Conservation (phyloP, 2,888 invertebrate species). For the Neoscelio sp. region DNA sequence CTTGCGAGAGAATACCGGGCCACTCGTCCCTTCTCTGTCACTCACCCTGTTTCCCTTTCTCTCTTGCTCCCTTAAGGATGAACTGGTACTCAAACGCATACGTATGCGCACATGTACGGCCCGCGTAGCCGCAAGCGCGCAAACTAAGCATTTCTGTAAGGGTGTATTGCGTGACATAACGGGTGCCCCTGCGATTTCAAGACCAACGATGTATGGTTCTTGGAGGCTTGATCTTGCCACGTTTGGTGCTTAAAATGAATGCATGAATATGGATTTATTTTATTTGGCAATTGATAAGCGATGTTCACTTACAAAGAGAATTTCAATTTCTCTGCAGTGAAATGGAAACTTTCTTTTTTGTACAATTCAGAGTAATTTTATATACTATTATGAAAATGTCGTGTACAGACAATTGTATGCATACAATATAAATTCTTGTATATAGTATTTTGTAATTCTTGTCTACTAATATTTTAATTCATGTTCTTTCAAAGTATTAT, state of each 20-base stretch:
- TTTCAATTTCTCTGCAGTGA: no score
- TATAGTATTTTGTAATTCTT: no score
- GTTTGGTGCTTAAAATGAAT: not conserved
- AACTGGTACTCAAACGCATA: conserved; percentile 75
- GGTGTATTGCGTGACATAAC: conserved; percentile 81
- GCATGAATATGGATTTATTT: conserved; percentile 43
- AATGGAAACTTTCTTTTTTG: no score
- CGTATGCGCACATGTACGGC: conserved; percentile 68
- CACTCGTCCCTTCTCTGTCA: conserved; percentile 46
- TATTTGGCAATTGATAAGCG: conserved; percentile 43
- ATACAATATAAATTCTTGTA: no score
- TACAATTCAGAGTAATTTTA: no score
- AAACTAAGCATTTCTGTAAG: conserved; percentile 81
- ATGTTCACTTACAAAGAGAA: no score
- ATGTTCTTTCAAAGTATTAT: no score
- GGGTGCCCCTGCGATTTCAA: conserved; percentile 74
- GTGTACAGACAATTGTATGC: no score
- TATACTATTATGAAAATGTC: no score
- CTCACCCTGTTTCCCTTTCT: conserved; percentile 27
- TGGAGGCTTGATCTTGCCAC: conserved; percentile 45
- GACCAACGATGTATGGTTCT: conserved; percentile 52
- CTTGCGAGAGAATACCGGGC: conserved; percentile 42
- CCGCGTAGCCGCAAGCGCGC: conserved; percentile 74
- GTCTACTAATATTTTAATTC: no score
- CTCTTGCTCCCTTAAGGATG: conserved; percentile 77